These are phyloP conservation scores for Eugnorisma glareosa DNA, from an alignment of 2,888 invertebrate genomes.

Conservation along the genomic window DNA sequence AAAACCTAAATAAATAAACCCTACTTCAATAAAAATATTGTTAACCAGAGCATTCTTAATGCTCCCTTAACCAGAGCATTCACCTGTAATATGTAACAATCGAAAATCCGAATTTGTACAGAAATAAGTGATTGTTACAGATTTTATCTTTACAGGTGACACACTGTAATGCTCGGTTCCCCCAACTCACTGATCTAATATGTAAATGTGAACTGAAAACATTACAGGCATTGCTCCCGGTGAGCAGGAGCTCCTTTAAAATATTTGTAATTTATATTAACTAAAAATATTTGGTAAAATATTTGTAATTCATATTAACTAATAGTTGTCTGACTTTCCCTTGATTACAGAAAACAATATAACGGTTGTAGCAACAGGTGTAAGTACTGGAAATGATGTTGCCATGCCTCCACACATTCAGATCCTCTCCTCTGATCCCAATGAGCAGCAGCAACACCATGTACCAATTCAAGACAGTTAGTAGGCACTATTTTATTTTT, in stretches of 20 bases:
- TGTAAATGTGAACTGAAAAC: background rate
- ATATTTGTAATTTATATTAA: too few relatives aligned
- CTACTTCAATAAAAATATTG: background rate
- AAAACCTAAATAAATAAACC: background rate
- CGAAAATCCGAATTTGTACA: background rate
- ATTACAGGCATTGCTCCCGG: background rate
- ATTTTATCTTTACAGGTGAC: background rate
- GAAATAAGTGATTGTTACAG: background rate
- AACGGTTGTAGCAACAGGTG: constrained; percentile 90
- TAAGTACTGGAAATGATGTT: constrained; percentile 83
- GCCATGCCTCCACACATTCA: constrained; percentile 88
- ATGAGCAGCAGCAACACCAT: constrained; percentile 85
- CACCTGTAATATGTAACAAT: background rate
- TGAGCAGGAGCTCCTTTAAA: background rate
- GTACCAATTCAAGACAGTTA: constrained; percentile 86
- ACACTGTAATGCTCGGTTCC: background rate
- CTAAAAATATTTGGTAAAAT: too few relatives aligned
- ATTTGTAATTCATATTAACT: background rate
- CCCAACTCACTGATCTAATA: background rate
- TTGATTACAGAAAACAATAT: constrained; percentile 87
- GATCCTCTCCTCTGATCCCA: constrained; percentile 84
- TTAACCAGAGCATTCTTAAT: background rate
- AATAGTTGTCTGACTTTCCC: background rate
- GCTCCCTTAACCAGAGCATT: background rate
- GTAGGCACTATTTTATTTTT: constrained; percentile 60